Percentiles rank a stretch among this genome's conserved stretches.
These are phyloP conservation scores for Pseudochromis fuscus DNA, from an alignment of 2,797 vertebrate species.

Conservation along the genomic window DNA sequence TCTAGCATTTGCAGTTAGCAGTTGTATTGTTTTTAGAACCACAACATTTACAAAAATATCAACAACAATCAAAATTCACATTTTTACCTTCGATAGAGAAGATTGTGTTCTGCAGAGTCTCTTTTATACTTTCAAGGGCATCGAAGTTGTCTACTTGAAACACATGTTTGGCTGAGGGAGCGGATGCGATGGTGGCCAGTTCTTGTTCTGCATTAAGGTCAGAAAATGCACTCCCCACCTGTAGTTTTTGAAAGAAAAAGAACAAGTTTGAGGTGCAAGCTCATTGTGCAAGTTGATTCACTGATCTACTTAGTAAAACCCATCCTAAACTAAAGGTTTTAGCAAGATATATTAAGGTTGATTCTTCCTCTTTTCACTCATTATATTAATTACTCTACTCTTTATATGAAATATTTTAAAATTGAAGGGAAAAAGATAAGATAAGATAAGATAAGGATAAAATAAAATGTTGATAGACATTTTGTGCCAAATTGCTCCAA, in stretches of 20 bases:
- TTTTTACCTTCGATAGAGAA: slow-evolving; percentile 83
- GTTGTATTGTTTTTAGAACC: not conserved
- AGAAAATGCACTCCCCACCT: slow-evolving; percentile 62
- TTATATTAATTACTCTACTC: too few species aligned
- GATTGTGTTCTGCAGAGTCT: slow-evolving; percentile 75
- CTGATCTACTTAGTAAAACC: too few species aligned
- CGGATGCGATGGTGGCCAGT: slow-evolving; percentile 72
- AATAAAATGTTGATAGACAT: too few species aligned
- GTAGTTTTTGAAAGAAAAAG: not conserved
- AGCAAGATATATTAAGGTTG: not conserved
- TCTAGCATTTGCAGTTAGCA: too few species aligned
- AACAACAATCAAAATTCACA: not conserved
- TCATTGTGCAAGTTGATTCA: too few species aligned
- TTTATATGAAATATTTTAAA: too few species aligned
- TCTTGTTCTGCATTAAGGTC: fast-evolving
- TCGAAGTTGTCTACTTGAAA: slow-evolving; percentile 73
- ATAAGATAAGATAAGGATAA: too few species aligned
- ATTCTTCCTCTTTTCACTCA: too few species aligned
- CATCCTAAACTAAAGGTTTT: not conserved
- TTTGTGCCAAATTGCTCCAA: too few species aligned
- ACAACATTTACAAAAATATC: not conserved
- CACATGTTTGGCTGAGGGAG: slow-evolving; percentile 14
- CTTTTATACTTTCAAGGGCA: slow-evolving; percentile 66
- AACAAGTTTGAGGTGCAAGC: not conserved
- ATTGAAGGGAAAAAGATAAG: too few species aligned